These are phyloP conservation scores for Yponomeuta cagnagella DNA, from an alignment of 2,888 invertebrate species.

Conservation along the genomic window DNA sequence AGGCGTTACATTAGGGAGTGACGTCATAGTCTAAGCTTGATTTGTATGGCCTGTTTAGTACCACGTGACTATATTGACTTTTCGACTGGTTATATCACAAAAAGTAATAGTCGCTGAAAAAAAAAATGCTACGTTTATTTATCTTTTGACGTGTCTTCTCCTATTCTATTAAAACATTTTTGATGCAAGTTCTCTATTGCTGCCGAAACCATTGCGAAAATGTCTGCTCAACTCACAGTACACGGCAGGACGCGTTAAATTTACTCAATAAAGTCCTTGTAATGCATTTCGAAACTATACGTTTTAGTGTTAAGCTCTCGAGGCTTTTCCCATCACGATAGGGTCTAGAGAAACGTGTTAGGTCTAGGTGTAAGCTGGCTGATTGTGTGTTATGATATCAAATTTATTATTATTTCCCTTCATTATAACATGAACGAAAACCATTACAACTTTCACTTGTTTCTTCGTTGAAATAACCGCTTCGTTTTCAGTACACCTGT, in stretches of 20 bases:
- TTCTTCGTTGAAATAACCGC: not conserved
- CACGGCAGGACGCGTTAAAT: not conserved
- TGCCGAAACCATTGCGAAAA: not conserved
- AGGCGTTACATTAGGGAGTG: too few relatives aligned
- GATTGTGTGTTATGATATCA: not conserved
- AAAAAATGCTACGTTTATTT: too few relatives aligned
- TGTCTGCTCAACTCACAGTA: not conserved
- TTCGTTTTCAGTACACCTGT: not conserved
- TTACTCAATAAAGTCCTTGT: not conserved
- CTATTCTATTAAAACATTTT: too few relatives aligned
- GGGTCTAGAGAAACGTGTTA: constrained; percentile 1
- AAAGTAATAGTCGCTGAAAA: too few relatives aligned
- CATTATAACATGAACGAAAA: not conserved
- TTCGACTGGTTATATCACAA: too few relatives aligned
- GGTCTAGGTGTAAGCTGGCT: not conserved
- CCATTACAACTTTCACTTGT: not conserved
- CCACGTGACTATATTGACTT: too few relatives aligned
- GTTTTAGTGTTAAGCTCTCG: not conserved
- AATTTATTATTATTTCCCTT: not conserved
- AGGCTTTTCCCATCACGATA: not conserved
- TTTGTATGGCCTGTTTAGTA: too few relatives aligned
- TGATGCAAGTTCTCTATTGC: not conserved
- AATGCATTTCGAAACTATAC: not conserved
- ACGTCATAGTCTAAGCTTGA: too few relatives aligned
- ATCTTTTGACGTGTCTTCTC: too few relatives aligned